Conservation (phyloP, 2,113 vertebrate genomes). For the Sinocyclocheilus grahami region DNA sequence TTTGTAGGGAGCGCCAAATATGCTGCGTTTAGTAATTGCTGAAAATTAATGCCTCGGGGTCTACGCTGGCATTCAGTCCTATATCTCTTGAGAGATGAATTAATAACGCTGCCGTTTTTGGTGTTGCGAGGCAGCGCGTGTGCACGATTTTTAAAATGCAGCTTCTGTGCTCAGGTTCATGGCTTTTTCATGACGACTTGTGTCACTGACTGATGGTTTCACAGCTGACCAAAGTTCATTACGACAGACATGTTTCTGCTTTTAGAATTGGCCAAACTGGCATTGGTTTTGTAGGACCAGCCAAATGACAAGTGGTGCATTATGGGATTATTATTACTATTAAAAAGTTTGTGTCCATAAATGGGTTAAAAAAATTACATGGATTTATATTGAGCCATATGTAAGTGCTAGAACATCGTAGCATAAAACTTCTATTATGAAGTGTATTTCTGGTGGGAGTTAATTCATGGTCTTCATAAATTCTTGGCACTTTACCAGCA, state of each 20-base stretch:
- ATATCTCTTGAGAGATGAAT: not conserved
- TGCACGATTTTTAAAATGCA: not conserved
- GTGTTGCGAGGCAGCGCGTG: not conserved
- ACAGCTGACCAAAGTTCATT: not conserved
- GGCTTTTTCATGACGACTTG: constrained; percentile 3
- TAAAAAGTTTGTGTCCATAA: not conserved
- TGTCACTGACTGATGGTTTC: not conserved
- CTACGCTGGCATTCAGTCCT: not conserved
- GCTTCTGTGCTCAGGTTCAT: not conserved
- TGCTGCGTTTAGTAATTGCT: constrained; percentile 45
- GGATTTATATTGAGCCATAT: no score
- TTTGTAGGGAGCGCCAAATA: constrained; percentile 29
- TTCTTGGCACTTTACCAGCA: not conserved
- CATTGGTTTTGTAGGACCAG: not conserved
- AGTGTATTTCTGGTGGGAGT: not conserved
- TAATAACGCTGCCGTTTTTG: not conserved
- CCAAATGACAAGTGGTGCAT: not conserved
- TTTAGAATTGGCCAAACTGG: not conserved
- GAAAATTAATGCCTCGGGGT: constrained; percentile 23
- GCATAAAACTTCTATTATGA: not conserved
- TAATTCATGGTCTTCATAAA: constrained; percentile 1
- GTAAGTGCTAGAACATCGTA: no score
- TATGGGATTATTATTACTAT: not conserved
- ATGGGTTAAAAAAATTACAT: no score
- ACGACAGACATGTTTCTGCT: not conserved